A percentile compares a stretch with the other conserved stretches of the same genome.
These are phyloP conservation scores for Apoda limacodes DNA, from an alignment of 2,888 invertebrate genomes.

Conservation along the genomic window DNA sequence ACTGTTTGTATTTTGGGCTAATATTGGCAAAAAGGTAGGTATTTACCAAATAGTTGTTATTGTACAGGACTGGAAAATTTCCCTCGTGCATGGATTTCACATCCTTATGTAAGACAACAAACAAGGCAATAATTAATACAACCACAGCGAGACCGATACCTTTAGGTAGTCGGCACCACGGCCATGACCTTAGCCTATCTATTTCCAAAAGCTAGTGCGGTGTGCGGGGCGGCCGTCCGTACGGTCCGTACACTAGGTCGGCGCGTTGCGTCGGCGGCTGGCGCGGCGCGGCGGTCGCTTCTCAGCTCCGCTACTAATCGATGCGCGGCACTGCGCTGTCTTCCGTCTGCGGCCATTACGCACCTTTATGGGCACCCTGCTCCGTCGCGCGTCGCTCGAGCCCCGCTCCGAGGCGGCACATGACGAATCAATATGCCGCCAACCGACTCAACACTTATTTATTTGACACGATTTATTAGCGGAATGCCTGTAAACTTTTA, in stretches of 20 bases:
- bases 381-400: conserved; percentile 28
- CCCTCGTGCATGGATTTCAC: too few species aligned
- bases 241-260: not conserved
- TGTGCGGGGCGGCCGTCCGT: not conserved
- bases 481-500: conserved; percentile 68
- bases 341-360: conserved; percentile 79
- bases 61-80: too few species aligned
- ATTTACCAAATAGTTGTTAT: too few species aligned
- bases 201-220: not conserved
- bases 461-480: conserved; percentile 69
- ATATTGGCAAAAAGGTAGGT: too few species aligned
- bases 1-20: too few species aligned
- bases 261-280: conserved; percentile 60
- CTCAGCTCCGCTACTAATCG: conserved; percentile 77
- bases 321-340: conserved; percentile 77
- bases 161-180: too few species aligned
- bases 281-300: conserved; percentile 51
- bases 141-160: too few species aligned
- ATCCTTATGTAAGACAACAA: too few species aligned
- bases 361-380: conserved; percentile 76
- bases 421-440: conserved; percentile 71
- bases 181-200: too few species aligned
- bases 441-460: conserved; percentile 70
- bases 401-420: conserved; percentile 59
- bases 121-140: too few species aligned